These are phyloP conservation scores for Siniperca chuatsi DNA, from an alignment of 2,113 vertebrate genomes.

Conservation along the genomic window DNA sequence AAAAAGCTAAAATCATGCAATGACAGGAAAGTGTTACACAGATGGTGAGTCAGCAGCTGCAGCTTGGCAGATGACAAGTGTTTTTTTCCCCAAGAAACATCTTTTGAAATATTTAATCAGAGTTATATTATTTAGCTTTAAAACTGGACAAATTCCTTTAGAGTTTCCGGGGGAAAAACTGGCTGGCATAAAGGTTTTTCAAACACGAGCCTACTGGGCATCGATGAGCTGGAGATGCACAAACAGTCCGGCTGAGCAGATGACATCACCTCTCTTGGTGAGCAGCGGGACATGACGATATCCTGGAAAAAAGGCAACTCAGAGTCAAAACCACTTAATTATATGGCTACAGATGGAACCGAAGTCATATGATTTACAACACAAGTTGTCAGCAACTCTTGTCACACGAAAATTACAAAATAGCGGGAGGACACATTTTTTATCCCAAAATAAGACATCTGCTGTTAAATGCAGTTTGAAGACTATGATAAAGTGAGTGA, in stretches of 20 bases:
- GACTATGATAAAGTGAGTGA: no score
- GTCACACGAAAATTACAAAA: not conserved
- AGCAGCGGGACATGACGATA: conserved; percentile 95
- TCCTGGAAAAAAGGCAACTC: conserved; percentile 81
- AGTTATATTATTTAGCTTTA: conserved; percentile 21
- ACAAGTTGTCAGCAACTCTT: not conserved
- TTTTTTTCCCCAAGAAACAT: not conserved
- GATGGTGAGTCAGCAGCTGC: conserved; percentile 17
- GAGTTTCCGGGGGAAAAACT: conserved; percentile 4
- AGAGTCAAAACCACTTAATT: not conserved
- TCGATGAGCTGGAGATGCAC: conserved; percentile 87
- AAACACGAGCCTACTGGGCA: conserved; percentile 24
- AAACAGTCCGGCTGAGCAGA: conserved; percentile 91
- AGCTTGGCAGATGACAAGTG: not conserved
- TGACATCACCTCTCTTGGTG: conserved; percentile 88
- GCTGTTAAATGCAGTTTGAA: not conserved
- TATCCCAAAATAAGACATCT: not conserved
- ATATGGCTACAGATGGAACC: not conserved
- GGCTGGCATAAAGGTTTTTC: not conserved
- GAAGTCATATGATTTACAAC: not conserved
- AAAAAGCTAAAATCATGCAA: conserved; percentile 31
- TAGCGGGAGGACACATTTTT: not conserved
- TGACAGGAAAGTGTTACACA: conserved; percentile 14
- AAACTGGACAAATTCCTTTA: conserved; percentile 14
- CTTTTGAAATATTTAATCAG: not conserved